Conservation (phyloP, 2,797 vertebrate genomes). For the Gallinago stenura region DNA sequence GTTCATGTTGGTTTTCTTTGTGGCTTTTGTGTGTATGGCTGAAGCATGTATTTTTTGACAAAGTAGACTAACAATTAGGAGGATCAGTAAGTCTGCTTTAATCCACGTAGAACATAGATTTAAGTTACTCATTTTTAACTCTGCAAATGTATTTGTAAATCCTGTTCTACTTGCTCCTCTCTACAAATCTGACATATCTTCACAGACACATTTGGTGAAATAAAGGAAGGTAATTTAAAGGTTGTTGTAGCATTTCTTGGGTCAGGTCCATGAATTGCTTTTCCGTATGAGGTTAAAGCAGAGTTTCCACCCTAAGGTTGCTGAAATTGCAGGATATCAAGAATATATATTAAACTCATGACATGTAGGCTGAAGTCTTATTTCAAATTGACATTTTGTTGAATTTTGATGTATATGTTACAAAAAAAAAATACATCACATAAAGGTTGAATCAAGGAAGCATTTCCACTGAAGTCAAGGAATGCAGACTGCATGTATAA, state of each 20-base stretch:
- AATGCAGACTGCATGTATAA: rapidly evolving
- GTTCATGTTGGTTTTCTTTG: neutral
- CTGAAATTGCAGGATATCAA: neutral
- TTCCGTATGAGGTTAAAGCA: neutral
- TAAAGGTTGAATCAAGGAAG: neutral
- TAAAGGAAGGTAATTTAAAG: neutral
- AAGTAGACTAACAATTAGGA: neutral
- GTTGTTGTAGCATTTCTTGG: neutral
- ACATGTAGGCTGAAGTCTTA: neutral
- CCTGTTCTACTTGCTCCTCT: neutral
- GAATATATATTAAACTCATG: neutral
- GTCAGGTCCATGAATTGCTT: neutral
- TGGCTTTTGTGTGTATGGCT: neutral
- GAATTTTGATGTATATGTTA: neutral
- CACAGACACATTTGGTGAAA: neutral
- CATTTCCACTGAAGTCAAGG: neutral
- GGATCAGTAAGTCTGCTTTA: rapidly evolving
- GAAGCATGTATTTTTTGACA: neutral
- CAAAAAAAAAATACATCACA: neutral
- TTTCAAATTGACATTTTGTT: neutral
- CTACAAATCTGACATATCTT: neutral
- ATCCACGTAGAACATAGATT: neutral
- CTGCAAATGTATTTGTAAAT: neutral
- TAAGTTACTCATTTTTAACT: neutral
- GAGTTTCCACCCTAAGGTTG: neutral